Evolutionary conservation across 2,797 vertebrate genomes (phyloP).

Genomic region (Tenualosa thibaudeaui): DNA sequence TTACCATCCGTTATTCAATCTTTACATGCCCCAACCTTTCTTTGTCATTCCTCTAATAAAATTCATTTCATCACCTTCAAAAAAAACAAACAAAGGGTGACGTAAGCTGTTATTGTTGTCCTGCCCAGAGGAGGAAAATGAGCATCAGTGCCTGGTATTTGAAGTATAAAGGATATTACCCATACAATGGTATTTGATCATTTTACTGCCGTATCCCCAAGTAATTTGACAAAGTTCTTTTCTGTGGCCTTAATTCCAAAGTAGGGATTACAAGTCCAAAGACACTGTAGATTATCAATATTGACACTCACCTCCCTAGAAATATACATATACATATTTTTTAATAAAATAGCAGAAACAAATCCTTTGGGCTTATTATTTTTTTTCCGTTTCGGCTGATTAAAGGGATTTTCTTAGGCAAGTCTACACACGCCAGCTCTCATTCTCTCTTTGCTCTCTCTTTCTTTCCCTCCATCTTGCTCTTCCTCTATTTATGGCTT

Average conservation of each 20-base stretch:
- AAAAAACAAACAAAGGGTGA: slow-evolving; percentile 24
- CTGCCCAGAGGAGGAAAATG: slow-evolving; percentile 21
- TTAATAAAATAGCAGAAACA: slow-evolving; percentile 38
- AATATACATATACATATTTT: slow-evolving; percentile 16
- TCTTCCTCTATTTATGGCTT: not conserved
- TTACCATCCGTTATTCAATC: slow-evolving; percentile 39
- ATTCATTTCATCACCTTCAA: slow-evolving; percentile 10
- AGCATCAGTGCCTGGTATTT: slow-evolving; percentile 31
- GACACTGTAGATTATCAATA: slow-evolving; percentile 43
- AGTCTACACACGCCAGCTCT: not conserved
- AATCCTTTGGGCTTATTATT: slow-evolving; percentile 32
- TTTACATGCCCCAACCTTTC: slow-evolving; percentile 28
- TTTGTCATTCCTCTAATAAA: slow-evolving; percentile 27
- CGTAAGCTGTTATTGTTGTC: slow-evolving; percentile 45
- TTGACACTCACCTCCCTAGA: slow-evolving; percentile 27
- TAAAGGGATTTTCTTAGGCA: slow-evolving; percentile 14
- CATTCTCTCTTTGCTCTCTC: not conserved
- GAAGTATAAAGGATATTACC: slow-evolving; percentile 30
- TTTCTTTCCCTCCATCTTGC: not conserved
- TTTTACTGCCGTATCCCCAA: slow-evolving; percentile 40
- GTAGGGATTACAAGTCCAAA: slow-evolving; percentile 40
- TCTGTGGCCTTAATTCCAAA: slow-evolving; percentile 45
- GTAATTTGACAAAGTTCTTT: slow-evolving; percentile 33
- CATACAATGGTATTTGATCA: slow-evolving; percentile 41
- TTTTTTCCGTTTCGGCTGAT: slow-evolving; percentile 14